Conservation (phyloP, 2,797 vertebrate species). For the Gallinago stenura region DNA sequence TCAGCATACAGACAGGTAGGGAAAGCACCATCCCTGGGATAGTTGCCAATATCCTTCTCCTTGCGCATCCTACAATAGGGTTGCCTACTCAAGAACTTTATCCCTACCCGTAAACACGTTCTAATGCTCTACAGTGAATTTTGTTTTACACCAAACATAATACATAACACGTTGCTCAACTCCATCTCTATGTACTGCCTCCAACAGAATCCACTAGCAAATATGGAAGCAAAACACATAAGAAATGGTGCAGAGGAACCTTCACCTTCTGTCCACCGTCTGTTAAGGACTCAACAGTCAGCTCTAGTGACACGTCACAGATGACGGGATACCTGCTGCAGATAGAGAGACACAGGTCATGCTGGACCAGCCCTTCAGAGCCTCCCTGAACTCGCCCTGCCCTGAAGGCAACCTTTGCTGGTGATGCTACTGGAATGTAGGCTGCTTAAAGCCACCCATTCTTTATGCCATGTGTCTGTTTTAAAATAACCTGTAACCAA, state of each 20-base stretch:
- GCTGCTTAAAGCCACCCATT: not conserved
- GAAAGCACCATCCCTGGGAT: not conserved
- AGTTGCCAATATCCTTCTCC: not conserved
- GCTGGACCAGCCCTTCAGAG: not conserved
- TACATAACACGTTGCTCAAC: fast-evolving
- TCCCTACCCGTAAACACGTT: not conserved
- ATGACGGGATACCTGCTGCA: not conserved
- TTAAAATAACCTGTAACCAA: not conserved
- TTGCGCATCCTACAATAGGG: fast-evolving
- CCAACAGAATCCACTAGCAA: not conserved
- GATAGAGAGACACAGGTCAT: not conserved
- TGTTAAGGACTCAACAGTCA: not conserved
- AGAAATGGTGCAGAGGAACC: not conserved
- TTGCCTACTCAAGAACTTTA: not conserved
- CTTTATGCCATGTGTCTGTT: not conserved
- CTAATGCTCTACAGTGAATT: not conserved
- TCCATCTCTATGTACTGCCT: not conserved
- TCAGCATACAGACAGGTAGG: not conserved
- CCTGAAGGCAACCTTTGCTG: not conserved
- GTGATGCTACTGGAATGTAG: not conserved
- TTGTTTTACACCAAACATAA: not conserved
- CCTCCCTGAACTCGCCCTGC: not conserved
- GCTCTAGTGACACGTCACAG: not conserved
- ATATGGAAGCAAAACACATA: not conserved
- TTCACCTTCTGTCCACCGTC: not conserved